Evolutionary conservation across 2,888 invertebrate genomes (phyloP).

Genomic region (Dilophus febrilis): DNA sequence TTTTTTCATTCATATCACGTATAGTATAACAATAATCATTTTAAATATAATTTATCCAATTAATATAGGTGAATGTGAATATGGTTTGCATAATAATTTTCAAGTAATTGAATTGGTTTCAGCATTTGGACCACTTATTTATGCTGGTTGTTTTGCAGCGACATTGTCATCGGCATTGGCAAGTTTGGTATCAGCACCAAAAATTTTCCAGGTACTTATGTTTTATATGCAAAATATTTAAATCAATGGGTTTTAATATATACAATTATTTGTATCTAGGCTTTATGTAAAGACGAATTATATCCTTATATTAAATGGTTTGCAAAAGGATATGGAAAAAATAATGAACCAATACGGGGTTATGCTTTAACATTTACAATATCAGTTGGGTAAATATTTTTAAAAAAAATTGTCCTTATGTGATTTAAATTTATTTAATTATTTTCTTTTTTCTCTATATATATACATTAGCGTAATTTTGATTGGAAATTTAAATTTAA

Average conservation of each 20-base stretch:
- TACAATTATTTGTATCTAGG: conserved; percentile 33
- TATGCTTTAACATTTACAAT: conserved; percentile 87
- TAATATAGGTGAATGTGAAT: conserved; percentile 38
- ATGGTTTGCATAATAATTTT: conserved; percentile 29
- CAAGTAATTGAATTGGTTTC: conserved; percentile 72
- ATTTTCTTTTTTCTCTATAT: no score
- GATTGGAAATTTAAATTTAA: conserved; percentile 67
- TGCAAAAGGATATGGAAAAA: conserved; percentile 68
- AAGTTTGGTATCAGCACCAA: conserved; percentile 89
- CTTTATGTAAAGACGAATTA: conserved; percentile 82
- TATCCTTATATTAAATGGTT: conserved; percentile 87
- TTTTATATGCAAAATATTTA: no score
- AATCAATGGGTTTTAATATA: no score
- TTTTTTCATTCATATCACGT: conserved; percentile 45
- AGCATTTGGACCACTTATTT: conserved; percentile 78
- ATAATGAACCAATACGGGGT: conserved; percentile 71
- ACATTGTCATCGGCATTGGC: conserved; percentile 92
- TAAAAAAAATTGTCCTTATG: no score
- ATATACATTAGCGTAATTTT: conserved; percentile 29
- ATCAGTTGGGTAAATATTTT: conserved; percentile 64
- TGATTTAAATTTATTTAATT: no score
- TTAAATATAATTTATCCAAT: conserved; percentile 6
- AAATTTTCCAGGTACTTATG: conserved; percentile 54
- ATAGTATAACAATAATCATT: background rate
- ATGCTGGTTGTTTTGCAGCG: conserved; percentile 94